Percentiles rank a stretch among this genome's conserved stretches.
Evolutionary conservation across 37 sponge, comb jelly and placozoan genomes (phyloP).

Genomic region (Cladorhizidae sp.): DNA sequence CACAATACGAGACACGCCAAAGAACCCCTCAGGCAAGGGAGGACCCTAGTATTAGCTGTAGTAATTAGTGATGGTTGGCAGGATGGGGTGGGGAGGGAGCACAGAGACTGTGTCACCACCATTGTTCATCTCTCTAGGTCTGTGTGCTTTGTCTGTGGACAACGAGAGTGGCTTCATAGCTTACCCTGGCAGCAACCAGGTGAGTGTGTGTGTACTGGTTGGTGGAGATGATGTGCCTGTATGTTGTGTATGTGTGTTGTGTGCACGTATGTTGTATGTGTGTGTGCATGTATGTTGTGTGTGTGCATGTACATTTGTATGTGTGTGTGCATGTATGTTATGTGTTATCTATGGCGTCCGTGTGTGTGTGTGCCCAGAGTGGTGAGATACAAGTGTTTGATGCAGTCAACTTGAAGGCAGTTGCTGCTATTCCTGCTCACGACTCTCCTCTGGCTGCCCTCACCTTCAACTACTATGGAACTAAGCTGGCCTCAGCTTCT

Average conservation of each 20-base stretch:
- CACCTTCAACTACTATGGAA: conserved; percentile 81
- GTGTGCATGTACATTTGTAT: too few species aligned
- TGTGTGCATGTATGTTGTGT: too few species aligned
- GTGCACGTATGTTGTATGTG: too few species aligned
- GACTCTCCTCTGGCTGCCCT: conserved; percentile 90
- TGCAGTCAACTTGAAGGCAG: conserved; percentile 87
- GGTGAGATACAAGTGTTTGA: conserved; percentile 98
- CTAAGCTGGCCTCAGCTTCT: conserved; percentile 91
- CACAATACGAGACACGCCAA: conserved; percentile 98
- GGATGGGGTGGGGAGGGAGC: not conserved
- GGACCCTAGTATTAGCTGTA: not conserved
- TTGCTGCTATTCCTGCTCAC: conserved; percentile 92
- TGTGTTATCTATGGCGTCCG: not conserved
- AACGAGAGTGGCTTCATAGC: conserved; percentile 82
- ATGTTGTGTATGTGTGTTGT: too few species aligned
- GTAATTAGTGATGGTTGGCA: not conserved
- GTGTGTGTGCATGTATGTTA: not conserved
- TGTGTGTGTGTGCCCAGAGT: conserved; percentile 42
- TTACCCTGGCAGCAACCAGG: conserved; percentile 91
- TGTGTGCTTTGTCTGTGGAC: conserved; percentile 86
- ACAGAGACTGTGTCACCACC: not conserved
- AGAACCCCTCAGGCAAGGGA: conserved; percentile 79
- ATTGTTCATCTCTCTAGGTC: conserved; percentile 35
- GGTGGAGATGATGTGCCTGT: not conserved
- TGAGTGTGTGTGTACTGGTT: conserved; percentile 26